These are phyloP conservation scores for Alloscopus bannaensis DNA, from an alignment of 2,888 invertebrate species.

Conservation along the genomic window DNA sequence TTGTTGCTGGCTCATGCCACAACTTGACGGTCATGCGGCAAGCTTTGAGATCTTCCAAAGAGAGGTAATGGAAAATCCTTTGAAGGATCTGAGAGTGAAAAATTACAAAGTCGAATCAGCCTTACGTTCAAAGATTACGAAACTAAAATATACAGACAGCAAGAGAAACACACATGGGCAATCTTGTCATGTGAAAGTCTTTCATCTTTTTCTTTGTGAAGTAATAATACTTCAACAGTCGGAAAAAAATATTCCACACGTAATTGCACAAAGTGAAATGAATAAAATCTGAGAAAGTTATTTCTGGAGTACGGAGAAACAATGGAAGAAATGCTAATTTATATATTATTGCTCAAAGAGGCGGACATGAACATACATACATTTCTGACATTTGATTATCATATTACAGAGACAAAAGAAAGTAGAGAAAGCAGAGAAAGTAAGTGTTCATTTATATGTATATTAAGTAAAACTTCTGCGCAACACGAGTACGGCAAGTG, in stretches of 20 bases:
- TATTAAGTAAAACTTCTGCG: conserved; percentile 1
- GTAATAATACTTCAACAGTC: neutral
- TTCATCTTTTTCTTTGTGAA: neutral
- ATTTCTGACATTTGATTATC: neutral
- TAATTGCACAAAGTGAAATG: too few species aligned
- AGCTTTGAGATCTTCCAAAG: conserved; percentile 65
- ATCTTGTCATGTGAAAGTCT: neutral
- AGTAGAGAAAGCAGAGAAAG: neutral
- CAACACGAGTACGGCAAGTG: neutral
- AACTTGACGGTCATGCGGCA: conserved; percentile 56
- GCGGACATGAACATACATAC: neutral
- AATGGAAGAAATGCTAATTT: conserved; percentile 3
- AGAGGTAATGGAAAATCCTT: conserved; percentile 39
- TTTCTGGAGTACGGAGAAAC: too few species aligned
- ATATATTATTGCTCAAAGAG: neutral
- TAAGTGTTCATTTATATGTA: neutral
- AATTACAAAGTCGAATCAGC: neutral
- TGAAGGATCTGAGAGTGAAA: conserved; percentile 39
- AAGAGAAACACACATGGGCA: neutral
- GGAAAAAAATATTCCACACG: neutral
- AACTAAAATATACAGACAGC: conserved; percentile 3
- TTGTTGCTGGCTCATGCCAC: conserved; percentile 62
- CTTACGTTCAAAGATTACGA: conserved; percentile 4
- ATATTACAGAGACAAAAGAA: neutral
- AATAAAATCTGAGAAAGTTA: too few species aligned